Evolutionary conservation across 2,888 invertebrate genomes (phyloP), one percentile per base, ranked within the genome.

Genomic region (Sympetrum striolatum): DNA sequence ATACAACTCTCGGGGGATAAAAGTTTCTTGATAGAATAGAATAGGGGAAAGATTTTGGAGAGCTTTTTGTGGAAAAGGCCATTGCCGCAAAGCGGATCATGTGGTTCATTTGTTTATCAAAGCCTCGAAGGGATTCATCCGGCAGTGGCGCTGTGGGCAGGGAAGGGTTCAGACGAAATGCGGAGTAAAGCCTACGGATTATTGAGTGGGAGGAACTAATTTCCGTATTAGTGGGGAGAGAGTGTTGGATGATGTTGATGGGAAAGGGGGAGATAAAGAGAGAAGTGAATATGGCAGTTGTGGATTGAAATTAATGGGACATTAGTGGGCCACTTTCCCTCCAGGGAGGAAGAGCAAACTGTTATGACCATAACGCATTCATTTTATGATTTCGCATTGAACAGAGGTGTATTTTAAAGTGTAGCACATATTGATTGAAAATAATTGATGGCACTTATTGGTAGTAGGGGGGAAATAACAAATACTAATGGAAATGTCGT

Each of bases 91-190:
- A 86, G 60, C 86, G 86, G 86, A 86, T 86, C 39, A 86, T 86
- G 86, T 31, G 86, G 86, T 86, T 86, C 86, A 86, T 86, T 86
- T 86, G 86, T 86, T 86, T 64, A 86, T 60, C 64, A 58, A 81
- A 81, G 81, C 53, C 15, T 25, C 6, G 81, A 6, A 53, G 82
- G 53, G 82, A 53, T 35, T 35, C 53, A 31, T 44, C 80, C 37
- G 35, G 44, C 35, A 80, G 80, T 37, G 80, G 37, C 37, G 80
- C 80, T 80, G 37, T 80, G 44, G 53, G 31, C 25, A 31, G 82
- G 35, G 58, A 37, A 39, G 86, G 82, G 64, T 86, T 86, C 15
- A 15, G 81, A 25, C 39, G 35, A 58, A 35, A 80, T 80, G 80
- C 22, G 44, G 14, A 37, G 60, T 60, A 60, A 37, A 58, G 22